Evolutionary conservation across 2,888 invertebrate genomes (phyloP).

Genomic region (Trachelus iudaicus): DNA sequence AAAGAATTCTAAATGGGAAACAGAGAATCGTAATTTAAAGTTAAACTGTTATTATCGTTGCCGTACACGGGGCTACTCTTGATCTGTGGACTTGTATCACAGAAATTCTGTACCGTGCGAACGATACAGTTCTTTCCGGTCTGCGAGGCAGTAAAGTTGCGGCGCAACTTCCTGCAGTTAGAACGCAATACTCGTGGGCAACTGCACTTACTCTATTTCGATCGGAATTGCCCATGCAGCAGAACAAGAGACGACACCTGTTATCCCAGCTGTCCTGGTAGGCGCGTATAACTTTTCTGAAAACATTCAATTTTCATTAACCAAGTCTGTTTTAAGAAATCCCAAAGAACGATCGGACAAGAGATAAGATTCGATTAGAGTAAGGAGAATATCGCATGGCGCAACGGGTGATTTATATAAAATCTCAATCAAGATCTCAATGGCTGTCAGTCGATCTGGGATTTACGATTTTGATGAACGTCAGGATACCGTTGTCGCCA

Average conservation of each 20-base stretch:
- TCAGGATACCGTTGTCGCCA: slow-evolving; percentile 81
- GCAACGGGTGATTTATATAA: background rate
- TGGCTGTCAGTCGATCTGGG: background rate
- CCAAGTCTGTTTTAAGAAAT: background rate
- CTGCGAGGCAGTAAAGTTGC: background rate
- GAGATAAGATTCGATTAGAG: background rate
- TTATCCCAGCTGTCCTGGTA: slow-evolving; percentile 92
- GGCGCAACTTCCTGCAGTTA: background rate
- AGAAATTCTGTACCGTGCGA: background rate
- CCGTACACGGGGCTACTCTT: background rate
- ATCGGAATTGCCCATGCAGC: slow-evolving; percentile 83
- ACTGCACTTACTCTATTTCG: slow-evolving; percentile 71
- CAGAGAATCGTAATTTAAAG: background rate
- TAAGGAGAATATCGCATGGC: background rate
- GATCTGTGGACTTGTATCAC: background rate
- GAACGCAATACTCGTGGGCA: background rate
- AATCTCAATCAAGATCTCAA: background rate
- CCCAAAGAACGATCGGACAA: slow-evolving; percentile 19
- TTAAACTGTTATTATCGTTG: slow-evolving; percentile 4
- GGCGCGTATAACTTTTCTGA: slow-evolving; percentile 85
- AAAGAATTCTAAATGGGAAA: slow-evolving; percentile 76
- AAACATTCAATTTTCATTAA: slow-evolving; percentile 37
- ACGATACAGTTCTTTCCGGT: background rate
- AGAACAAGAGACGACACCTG: slow-evolving; percentile 82
- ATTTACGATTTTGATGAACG: background rate